Conservation (phyloP, 2,888 invertebrate species). For the Teleogryllus oceanicus region DNA sequence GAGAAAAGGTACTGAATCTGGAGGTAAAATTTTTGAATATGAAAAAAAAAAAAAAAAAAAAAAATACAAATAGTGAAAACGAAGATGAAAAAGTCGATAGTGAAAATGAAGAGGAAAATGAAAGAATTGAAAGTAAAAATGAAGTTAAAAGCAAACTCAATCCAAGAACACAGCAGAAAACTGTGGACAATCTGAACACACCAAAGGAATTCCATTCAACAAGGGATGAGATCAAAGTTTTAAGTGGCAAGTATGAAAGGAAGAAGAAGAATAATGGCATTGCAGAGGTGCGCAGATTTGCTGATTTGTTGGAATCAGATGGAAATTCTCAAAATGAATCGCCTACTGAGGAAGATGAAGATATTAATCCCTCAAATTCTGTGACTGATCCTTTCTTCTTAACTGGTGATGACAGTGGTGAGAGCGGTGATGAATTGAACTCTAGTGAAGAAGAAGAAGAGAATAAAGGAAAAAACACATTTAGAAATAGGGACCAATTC, state of each 20-base stretch:
- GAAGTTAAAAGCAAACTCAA: too few relatives aligned
- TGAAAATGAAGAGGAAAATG: neutral
- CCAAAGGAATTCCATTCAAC: neutral
- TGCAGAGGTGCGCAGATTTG: neutral
- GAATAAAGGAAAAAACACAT: neutral
- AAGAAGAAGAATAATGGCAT: neutral
- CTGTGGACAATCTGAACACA: neutral
- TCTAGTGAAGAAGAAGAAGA: neutral
- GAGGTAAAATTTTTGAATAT: too few relatives aligned
- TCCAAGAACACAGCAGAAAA: too few relatives aligned
- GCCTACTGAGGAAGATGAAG: neutral
- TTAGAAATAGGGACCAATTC: too few relatives aligned
- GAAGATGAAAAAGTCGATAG: neutral
- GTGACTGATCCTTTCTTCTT: neutral
- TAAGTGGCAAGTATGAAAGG: neutral
- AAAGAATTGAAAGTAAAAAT: too few relatives aligned
- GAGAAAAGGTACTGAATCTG: too few relatives aligned
- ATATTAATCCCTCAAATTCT: neutral
- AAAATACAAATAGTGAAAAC: too few relatives aligned
- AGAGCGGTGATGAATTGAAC: neutral
- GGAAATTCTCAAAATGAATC: neutral
- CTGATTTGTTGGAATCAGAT: neutral
- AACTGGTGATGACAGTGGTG: neutral
- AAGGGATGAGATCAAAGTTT: too few relatives aligned
- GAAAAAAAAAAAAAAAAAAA: too few relatives aligned